A percentile compares a stretch with the other conserved stretches of the same genome.
phyloP scores from a whole-genome alignment of 37 sponge, comb jelly and placozoan genomes.

The Hexactinellida sp. region DNA sequence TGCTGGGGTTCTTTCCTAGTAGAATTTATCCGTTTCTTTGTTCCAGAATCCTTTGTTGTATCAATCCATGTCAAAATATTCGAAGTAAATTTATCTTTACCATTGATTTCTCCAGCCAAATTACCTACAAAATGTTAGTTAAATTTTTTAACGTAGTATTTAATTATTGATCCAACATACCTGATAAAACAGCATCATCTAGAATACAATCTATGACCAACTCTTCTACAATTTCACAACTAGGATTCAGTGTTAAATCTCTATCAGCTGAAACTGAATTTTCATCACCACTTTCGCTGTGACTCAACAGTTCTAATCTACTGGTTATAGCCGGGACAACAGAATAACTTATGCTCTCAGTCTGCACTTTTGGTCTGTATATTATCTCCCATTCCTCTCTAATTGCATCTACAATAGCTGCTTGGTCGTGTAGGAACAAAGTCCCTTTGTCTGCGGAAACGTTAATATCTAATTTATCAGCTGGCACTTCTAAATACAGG shows the following conservation, averaged over 20 bases:
- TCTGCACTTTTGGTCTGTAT: neutral
- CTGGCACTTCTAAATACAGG: neutral
- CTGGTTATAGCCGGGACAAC: neutral
- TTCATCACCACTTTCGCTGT: neutral
- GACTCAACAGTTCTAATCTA: neutral
- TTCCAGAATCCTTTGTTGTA: neutral
- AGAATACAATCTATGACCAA: neutral
- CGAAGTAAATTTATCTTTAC: neutral
- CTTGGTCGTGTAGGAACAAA: neutral
- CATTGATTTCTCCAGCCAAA: neutral
- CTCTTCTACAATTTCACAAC: neutral
- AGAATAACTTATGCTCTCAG: too few relatives aligned
- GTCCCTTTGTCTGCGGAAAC: neutral
- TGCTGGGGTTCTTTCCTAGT: neutral
- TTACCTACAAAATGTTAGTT: neutral
- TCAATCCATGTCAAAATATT: neutral
- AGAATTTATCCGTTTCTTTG: neutral
- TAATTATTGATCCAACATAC: too few relatives aligned
- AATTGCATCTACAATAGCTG: neutral
- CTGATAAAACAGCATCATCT: too few relatives aligned
- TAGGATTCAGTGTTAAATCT: neutral
- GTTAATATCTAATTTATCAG: neutral
- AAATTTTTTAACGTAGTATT: too few relatives aligned
- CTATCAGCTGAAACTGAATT: neutral
- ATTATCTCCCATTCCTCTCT: slow-evolving; percentile 6